Percentiles rank a stretch among this genome's conserved stretches.
Evolutionary conservation across 1,140 invertebrate genomes (phyloP).

Genomic region (Holcopasites calliopsidis): DNA sequence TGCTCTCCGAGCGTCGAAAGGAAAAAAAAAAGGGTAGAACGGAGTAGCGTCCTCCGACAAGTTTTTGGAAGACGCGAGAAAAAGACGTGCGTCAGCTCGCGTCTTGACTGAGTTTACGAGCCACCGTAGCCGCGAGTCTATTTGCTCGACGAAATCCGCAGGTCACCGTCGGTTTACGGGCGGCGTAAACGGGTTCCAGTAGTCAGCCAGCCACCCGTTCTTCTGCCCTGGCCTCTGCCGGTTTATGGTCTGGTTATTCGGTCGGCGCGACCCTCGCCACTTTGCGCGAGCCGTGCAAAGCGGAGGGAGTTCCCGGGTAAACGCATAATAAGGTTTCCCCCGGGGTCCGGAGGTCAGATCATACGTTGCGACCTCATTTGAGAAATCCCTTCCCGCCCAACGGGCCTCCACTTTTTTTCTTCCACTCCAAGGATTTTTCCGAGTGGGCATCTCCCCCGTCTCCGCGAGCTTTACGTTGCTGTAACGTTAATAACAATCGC

Average conservation of each 20-base stretch:
- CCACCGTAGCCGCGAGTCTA: constrained; percentile 65
- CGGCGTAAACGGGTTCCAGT: constrained; percentile 57
- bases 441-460: no score
- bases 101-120: constrained; percentile 64
- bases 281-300: constrained; percentile 57
- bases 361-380: constrained; percentile 39
- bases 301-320: constrained; percentile 28
- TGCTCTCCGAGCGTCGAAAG: no score
- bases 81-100: constrained; percentile 66
- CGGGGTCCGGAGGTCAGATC: constrained; percentile 7
- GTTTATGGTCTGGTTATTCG: constrained; percentile 65
- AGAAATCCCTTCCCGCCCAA: background rate
- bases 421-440: no score
- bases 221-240: constrained; percentile 39
- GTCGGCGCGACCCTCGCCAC: constrained; percentile 56
- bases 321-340: constrained; percentile 55
- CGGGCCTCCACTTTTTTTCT: no score
- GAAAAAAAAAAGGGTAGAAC: no score
- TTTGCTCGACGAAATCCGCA: constrained; percentile 68
- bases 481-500: background rate
- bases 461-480: no score
- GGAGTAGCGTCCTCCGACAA: background rate
- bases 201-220: constrained; percentile 31
- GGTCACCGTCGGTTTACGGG: constrained; percentile 65
- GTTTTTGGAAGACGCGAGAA: constrained; percentile 40